Conservation (phyloP, 2,888 invertebrate genomes). For the Watsonalla cultraria region DNA sequence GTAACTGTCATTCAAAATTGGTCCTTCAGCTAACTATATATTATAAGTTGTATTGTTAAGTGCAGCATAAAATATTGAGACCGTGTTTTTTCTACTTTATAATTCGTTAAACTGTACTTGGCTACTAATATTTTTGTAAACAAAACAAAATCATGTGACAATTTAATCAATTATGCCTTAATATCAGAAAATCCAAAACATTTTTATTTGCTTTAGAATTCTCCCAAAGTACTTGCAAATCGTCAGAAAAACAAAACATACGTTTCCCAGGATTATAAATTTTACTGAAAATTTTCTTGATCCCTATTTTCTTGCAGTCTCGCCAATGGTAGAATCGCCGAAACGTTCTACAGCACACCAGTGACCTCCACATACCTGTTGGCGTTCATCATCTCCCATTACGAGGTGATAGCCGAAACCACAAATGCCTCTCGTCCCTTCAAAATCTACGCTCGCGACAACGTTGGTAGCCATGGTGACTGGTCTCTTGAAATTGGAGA, state of each 20-base stretch:
- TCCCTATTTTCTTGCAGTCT: constrained; percentile 25
- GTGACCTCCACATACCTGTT: constrained; percentile 90
- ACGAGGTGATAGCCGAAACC: constrained; percentile 47
- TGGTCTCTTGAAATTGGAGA: constrained; percentile 69
- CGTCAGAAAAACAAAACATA: no score
- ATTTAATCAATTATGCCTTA: no score
- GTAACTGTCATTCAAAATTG: not conserved
- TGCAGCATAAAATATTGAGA: not conserved
- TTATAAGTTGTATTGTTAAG: not conserved
- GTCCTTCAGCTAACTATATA: not conserved
- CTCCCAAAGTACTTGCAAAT: no score
- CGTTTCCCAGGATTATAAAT: no score
- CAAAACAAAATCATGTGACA: no score
- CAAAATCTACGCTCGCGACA: constrained; percentile 62
- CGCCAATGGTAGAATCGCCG: constrained; percentile 38
- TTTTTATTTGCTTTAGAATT: no score
- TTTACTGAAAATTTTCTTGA: not conserved
- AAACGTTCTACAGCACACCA: constrained; percentile 77
- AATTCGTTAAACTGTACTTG: no score
- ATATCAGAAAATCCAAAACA: no score
- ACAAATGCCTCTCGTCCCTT: constrained; percentile 43
- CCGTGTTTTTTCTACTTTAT: no score
- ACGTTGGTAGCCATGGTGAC: constrained; percentile 53
- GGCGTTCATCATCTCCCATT: constrained; percentile 91
- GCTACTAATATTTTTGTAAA: no score